These are phyloP conservation scores for Zosterops borbonicus DNA, from an alignment of 2,113 vertebrate species.

Conservation along the genomic window DNA sequence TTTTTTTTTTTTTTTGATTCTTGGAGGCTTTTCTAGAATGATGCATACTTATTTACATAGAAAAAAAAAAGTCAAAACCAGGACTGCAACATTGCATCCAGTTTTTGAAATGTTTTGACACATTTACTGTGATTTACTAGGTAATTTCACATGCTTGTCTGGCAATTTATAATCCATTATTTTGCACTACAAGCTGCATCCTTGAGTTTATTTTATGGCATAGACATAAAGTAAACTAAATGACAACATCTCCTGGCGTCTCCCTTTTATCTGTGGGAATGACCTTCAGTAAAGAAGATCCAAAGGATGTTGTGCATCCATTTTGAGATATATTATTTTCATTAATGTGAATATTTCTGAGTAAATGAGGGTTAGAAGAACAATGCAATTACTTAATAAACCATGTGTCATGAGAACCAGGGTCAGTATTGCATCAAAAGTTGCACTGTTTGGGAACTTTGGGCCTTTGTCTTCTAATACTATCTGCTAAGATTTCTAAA, in stretches of 20 bases:
- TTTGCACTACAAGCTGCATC: constrained; percentile 13
- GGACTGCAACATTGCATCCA: background rate
- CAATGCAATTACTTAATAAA: background rate
- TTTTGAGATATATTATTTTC: background rate
- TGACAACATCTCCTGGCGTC: background rate
- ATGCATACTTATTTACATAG: background rate
- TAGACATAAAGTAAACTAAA: constrained; percentile 21
- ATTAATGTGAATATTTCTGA: background rate
- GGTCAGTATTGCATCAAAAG: background rate
- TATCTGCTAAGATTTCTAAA: background rate
- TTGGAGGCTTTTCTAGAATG: background rate
- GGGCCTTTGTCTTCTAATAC: background rate
- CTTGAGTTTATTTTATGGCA: constrained; percentile 50
- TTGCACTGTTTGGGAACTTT: background rate
- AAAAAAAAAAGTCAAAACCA: background rate
- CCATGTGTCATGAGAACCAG: background rate
- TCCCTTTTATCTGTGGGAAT: constrained; percentile 14
- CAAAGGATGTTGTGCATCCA: background rate
- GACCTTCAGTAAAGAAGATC: constrained; percentile 27
- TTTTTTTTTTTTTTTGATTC: rapidly evolving
- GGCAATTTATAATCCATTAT: constrained; percentile 42
- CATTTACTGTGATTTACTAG: constrained; percentile 25
- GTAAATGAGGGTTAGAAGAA: background rate
- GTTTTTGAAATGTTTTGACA: constrained; percentile 46
- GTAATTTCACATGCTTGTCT: constrained; percentile 16